A percentile compares a stretch with the other conserved stretches of the same genome.
Conservation (phyloP, 2,113 vertebrate genomes). For the Gopherus flavomarginatus region DNA sequence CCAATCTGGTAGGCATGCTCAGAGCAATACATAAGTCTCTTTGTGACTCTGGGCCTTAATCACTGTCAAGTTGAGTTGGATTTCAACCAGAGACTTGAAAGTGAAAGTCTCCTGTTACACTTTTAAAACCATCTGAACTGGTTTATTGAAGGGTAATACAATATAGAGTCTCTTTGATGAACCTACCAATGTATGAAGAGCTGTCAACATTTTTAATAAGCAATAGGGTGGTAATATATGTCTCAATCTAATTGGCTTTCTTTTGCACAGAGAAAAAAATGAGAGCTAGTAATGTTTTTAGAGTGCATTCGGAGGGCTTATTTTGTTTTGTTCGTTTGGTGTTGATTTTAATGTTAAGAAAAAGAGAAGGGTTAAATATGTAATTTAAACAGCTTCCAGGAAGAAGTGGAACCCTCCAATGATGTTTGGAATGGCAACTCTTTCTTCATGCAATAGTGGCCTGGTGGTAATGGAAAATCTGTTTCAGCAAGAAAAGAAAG, state of each 20-base stretch:
- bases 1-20: too few relatives aligned
- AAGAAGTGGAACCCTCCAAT: slow-evolving; percentile 64
- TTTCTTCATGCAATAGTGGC: slow-evolving; percentile 53
- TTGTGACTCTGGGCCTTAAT: neutral
- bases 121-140: neutral
- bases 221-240: neutral
- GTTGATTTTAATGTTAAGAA: slow-evolving; percentile 22
- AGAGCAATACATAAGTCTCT: too few relatives aligned
- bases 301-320: neutral
- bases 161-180: neutral
- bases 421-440: slow-evolving; percentile 68
- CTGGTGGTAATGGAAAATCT: slow-evolving; percentile 73
- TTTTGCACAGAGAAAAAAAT: neutral
- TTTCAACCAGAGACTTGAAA: neutral
- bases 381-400: slow-evolving; percentile 60
- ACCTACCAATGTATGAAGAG: neutral
- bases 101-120: neutral
- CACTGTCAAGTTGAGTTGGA: neutral
- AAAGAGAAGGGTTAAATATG: slow-evolving; percentile 46
- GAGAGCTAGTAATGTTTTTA: slow-evolving; percentile 5
- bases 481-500: slow-evolving; percentile 46
- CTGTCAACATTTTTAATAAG: neutral
- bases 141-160: neutral
- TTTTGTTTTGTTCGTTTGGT: neutral
- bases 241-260: neutral